These are phyloP conservation scores for fruit fly (Drosophila melanogaster) DNA, from an alignment of 1,140 invertebrate species.

Conservation along the genomic window Release_6_plus_ISO1_MT NT_037436.4:7260001-7260500, in stretches of 20 bases:
- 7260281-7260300: slow-evolving; percentile 27
- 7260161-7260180: slow-evolving; percentile 35
- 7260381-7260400: slow-evolving; percentile 17
- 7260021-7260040: slow-evolving; percentile 38
- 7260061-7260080: slow-evolving; percentile 46
- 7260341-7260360: slow-evolving; percentile 22
- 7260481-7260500: too few relatives aligned
- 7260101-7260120: slow-evolving; percentile 66
- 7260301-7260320: slow-evolving; percentile 26
- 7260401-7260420: slow-evolving; percentile 13
- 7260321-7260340: slow-evolving; percentile 13
- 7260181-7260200: slow-evolving; percentile 23
- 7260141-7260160: slow-evolving; percentile 16
- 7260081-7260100: slow-evolving; percentile 28
- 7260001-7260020: slow-evolving; percentile 43
- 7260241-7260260: slow-evolving; percentile 47
- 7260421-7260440: slow-evolving; percentile 3
- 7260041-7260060: slow-evolving; percentile 52
- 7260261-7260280: slow-evolving; percentile 45
- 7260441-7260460: neutral
- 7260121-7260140: slow-evolving; percentile 34
- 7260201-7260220: slow-evolving; percentile 40
- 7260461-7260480: too few relatives aligned
- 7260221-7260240: slow-evolving; percentile 46
- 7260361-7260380: slow-evolving; percentile 31